phyloP scores from a whole-genome alignment of 2,888 invertebrate genomes.

The Erebia aethiops region DNA sequence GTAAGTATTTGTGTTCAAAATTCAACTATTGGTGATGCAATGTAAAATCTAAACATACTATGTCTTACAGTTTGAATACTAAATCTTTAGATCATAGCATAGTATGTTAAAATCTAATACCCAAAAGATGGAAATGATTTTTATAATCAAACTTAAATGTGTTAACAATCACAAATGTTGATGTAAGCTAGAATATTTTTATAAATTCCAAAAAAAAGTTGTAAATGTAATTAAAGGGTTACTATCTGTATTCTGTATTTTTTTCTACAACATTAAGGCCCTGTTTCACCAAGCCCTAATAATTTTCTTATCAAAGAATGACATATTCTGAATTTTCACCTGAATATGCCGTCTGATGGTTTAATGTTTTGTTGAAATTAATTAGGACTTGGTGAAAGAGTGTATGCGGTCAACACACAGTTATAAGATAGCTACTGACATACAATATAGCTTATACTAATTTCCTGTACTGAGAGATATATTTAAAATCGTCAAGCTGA shows the following conservation, averaged over 20 bases:
- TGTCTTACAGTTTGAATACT: background rate
- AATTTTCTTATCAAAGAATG: background rate
- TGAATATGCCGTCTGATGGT: too few species aligned
- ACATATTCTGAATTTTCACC: too few species aligned
- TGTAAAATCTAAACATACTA: background rate
- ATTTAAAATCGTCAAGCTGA: slow-evolving; percentile 68
- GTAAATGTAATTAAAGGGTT: slow-evolving; percentile 20
- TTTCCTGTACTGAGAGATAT: slow-evolving; percentile 82
- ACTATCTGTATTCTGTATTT: background rate
- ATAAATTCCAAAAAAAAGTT: slow-evolving; percentile 14
- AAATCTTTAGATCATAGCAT: background rate
- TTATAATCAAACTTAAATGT: too few species aligned
- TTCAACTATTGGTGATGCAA: background rate
- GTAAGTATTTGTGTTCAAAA: background rate
- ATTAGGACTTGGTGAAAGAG: slow-evolving; percentile 4
- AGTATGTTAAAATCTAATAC: too few species aligned
- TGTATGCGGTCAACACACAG: slow-evolving; percentile 55
- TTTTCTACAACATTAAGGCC: slow-evolving; percentile 9
- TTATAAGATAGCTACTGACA: slow-evolving; percentile 65
- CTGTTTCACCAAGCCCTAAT: slow-evolving; percentile 6
- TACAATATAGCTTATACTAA: slow-evolving; percentile 74
- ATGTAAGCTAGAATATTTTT: background rate
- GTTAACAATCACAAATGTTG: background rate
- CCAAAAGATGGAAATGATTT: too few species aligned
- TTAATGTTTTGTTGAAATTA: background rate